Evolutionary conservation across 2,113 vertebrate species (phyloP), one percentile per base, ranked within the genome.

Genomic region (Oryzias melastigma): DNA sequence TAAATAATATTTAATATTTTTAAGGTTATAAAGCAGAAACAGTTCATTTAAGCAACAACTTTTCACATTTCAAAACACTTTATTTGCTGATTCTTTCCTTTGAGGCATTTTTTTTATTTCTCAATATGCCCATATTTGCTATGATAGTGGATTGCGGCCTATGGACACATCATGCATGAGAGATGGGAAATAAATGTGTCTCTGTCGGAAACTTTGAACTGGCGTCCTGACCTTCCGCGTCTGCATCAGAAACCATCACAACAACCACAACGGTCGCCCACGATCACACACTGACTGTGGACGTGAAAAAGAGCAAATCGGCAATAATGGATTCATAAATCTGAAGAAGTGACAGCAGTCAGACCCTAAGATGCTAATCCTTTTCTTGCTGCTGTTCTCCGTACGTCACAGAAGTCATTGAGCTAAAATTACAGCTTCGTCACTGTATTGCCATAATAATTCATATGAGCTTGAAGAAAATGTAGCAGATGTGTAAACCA

Each of bases 151-250:
- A 15, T 52, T 52, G 41, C 18, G 22, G 41, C 17, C 22, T 14
- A 17, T 45, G 17, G 43, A 45, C 17, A 5, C 17, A 45, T 5
- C 44, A 7, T 46, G 35, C 35, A 35, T 35, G 35, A 35, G 2
- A 10, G 35, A 35, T 35, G 35, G 35, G 35, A 35, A 35, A 35
- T 10, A 12, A 12, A 35, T 18, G 44, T 2, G 35, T 35, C 35
- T 12, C 8, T 8, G 10, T 35, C 35, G 3, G 35, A 35, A 35
- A 35, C 43, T 43, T 47, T 48, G 59, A 65, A 27, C 68, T 71
- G 58, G 56, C 60, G 5, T 1, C 15, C 47, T 53, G 29, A 46
- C 52, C 65, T 62, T 71, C 56, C 52, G 44, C 58, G 60, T 83
- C 52, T 68, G 55, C 17, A 55, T 46, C 18, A 7, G 50, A 19